Evolutionary conservation across 2,113 vertebrate species (phyloP).

Genomic region (Passer montanus): DNA sequence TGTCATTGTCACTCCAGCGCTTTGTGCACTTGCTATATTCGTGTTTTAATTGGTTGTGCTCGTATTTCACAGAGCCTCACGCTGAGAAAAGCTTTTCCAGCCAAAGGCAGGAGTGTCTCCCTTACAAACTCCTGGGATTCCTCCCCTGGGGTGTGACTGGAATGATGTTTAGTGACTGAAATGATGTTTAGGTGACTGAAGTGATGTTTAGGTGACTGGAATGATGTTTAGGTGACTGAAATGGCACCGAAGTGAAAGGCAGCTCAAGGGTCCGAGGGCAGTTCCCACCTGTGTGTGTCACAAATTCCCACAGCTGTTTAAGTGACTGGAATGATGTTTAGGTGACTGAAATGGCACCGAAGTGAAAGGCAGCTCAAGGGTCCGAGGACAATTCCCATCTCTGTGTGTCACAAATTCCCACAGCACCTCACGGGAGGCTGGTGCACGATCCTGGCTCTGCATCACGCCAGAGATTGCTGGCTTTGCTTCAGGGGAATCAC

Average conservation of each 20-base stretch:
- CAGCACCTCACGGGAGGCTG: not conserved
- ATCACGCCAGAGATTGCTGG: not conserved
- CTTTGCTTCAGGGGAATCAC: not conserved
- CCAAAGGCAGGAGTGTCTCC: not conserved
- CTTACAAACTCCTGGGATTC: not conserved
- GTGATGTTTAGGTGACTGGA: not conserved
- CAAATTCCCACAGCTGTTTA: not conserved
- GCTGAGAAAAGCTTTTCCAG: not conserved
- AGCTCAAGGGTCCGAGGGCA: not conserved
- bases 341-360: no score
- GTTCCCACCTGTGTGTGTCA: not conserved
- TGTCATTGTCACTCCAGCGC: not conserved
- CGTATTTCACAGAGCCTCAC: not conserved
- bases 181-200: not conserved
- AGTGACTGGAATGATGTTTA: not conserved
- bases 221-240: no score
- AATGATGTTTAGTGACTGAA: no score
- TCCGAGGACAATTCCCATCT: not conserved
- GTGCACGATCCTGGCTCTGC: not conserved
- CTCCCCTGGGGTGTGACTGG: not conserved
- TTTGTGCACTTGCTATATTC: not conserved
- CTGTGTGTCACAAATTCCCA: not conserved
- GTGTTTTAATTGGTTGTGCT: not conserved
- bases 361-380: not conserved
- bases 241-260: not conserved